These are phyloP conservation scores for Fratercula arctica DNA, from an alignment of 2,797 vertebrate genomes.

Conservation along the genomic window DNA sequence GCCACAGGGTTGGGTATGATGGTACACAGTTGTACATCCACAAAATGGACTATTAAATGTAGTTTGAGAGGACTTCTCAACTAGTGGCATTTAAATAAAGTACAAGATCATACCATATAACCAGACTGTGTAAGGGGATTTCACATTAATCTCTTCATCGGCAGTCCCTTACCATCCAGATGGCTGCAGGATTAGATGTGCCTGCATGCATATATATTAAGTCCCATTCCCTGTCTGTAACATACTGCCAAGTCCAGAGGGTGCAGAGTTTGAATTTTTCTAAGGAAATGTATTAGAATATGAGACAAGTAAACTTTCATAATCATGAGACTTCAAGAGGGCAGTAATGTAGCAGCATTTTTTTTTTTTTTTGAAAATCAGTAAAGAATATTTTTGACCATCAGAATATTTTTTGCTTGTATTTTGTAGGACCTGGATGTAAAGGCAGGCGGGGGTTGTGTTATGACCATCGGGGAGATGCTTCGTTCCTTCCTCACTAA, in stretches of 20 bases:
- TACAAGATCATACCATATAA: constrained; percentile 45
- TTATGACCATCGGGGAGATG: constrained; percentile 99
- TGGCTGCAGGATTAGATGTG: constrained; percentile 76
- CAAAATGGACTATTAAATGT: constrained; percentile 58
- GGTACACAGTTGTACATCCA: constrained; percentile 52
- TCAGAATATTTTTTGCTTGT: constrained; percentile 73
- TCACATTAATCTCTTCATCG: constrained; percentile 53
- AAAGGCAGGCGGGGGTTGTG: constrained; percentile 96
- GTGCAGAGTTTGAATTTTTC: constrained; percentile 64
- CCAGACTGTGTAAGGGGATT: constrained; percentile 56
- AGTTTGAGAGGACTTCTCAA: constrained; percentile 55
- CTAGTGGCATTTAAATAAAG: constrained; percentile 65
- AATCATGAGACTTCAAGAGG: constrained; percentile 75
- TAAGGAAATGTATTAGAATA: constrained; percentile 63
- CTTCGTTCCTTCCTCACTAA: constrained; percentile 98
- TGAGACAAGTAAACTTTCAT: constrained; percentile 67
- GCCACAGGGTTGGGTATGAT: constrained; percentile 65
- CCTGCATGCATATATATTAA: constrained; percentile 77
- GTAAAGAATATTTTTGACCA: constrained; percentile 65
- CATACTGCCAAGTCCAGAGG: constrained; percentile 66
- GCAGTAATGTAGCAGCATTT: constrained; percentile 73
- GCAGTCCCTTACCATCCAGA: constrained; percentile 65
- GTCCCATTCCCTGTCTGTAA: constrained; percentile 64
- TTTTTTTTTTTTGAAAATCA: neutral
- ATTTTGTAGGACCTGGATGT: constrained; percentile 96